Evolutionary conservation across 2,113 vertebrate species (phyloP).

Genomic region (Leptobrachium ailaonicum): DNA sequence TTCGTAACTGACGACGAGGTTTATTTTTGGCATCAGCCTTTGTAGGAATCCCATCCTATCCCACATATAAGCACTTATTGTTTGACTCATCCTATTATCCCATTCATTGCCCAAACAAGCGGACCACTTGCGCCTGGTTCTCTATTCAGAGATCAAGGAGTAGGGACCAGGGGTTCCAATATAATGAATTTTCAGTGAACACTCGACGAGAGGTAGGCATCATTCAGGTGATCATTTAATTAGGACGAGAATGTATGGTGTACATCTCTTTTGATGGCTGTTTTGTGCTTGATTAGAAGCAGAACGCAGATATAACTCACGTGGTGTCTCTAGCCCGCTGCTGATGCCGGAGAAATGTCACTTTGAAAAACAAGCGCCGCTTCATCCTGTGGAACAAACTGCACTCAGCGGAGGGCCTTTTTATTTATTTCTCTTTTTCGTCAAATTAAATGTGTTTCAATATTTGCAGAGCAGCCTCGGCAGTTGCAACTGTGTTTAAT

Average conservation of each 20-base stretch:
- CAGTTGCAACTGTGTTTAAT: background rate
- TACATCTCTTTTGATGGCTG: constrained; percentile 18
- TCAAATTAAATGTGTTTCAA: constrained; percentile 38
- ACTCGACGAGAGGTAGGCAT: background rate
- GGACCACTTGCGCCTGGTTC: background rate
- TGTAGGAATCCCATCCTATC: too few relatives aligned
- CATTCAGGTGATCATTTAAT: constrained; percentile 44
- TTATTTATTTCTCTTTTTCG: constrained; percentile 34
- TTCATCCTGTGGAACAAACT: constrained; percentile 28
- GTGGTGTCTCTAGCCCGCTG: constrained; percentile 25
- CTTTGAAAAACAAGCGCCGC: constrained; percentile 35
- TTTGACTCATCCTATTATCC: too few relatives aligned
- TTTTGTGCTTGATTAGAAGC: constrained; percentile 41
- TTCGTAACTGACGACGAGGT: too few relatives aligned
- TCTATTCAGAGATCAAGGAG: constrained; percentile 1
- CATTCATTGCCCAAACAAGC: too few relatives aligned
- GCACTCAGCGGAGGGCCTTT: constrained; percentile 11
- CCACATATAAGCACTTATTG: too few relatives aligned
- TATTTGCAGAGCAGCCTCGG: constrained; percentile 39
- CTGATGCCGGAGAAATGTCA: constrained; percentile 45
- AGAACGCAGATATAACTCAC: constrained; percentile 26
- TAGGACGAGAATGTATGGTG: constrained; percentile 28
- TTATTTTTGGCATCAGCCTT: too few relatives aligned
- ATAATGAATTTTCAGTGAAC: background rate
- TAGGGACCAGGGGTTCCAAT: background rate